Evolutionary conservation across 2,888 invertebrate genomes (phyloP).

Genomic region (Sepiola atlantica): DNA sequence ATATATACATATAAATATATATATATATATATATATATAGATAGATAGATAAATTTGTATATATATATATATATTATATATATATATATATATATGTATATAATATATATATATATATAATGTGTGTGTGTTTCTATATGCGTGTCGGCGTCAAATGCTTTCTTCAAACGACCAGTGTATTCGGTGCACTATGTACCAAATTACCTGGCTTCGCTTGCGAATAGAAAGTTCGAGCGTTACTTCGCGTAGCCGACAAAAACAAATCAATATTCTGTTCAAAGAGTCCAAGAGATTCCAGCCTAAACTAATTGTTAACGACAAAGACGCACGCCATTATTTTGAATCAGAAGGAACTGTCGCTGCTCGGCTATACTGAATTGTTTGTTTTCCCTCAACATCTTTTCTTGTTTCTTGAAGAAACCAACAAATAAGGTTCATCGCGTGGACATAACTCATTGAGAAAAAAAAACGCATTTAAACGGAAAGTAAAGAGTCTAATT

Average conservation of each 20-base stretch:
- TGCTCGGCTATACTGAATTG: background rate
- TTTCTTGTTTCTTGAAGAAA: background rate
- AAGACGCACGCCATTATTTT: background rate
- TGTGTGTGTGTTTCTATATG: no score
- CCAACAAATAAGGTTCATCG: background rate
- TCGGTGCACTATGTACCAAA: background rate
- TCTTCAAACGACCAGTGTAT: background rate
- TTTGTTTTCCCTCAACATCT: background rate
- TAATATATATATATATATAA: no score
- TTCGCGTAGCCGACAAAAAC: background rate
- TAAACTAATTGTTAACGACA: background rate
- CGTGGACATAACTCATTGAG: background rate
- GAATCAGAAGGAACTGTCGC: background rate
- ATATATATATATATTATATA: no score
- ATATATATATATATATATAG: no score
- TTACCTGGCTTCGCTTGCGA: background rate
- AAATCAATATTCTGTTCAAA: background rate
- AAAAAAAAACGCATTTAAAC: background rate
- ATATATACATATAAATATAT: no score
- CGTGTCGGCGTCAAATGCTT: background rate
- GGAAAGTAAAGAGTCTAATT: no score
- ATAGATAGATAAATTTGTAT: no score
- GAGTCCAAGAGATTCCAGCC: background rate
- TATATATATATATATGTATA: no score
- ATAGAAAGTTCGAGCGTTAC: background rate